Conservation (phyloP, 1,140 invertebrate species). For the Patella vulgata region DNA sequence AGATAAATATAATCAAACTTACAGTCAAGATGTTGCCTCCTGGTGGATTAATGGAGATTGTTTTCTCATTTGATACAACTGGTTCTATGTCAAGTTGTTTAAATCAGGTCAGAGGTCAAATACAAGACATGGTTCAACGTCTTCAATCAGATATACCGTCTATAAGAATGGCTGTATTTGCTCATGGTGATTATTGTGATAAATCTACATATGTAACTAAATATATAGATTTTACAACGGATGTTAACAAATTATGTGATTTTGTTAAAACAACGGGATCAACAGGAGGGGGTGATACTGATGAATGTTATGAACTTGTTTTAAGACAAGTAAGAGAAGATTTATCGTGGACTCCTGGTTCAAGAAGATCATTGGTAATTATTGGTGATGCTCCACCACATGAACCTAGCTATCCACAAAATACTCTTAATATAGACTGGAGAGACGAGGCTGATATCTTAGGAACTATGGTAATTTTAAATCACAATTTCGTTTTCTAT, state of each 20-base stretch:
- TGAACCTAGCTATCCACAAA: slow-evolving; percentile 30
- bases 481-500: neutral
- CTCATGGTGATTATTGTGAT: slow-evolving; percentile 59
- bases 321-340: slow-evolving; percentile 44
- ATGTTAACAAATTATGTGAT: slow-evolving; percentile 32
- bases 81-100: slow-evolving; percentile 57
- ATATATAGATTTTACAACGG: slow-evolving; percentile 43
- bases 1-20: no score
- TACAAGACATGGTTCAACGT: slow-evolving; percentile 57
- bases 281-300: slow-evolving; percentile 42
- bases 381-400: slow-evolving; percentile 58
- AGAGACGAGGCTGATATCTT: slow-evolving; percentile 35
- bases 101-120: slow-evolving; percentile 43
- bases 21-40: slow-evolving; percentile 22
- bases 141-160: slow-evolving; percentile 58
- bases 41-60: slow-evolving; percentile 55
- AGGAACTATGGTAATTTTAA: slow-evolving; percentile 9
- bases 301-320: slow-evolving; percentile 57
- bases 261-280: slow-evolving; percentile 39
- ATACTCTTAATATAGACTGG: slow-evolving; percentile 48
- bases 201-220: slow-evolving; percentile 42
- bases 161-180: slow-evolving; percentile 52
- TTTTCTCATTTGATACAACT: slow-evolving; percentile 64
- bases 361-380: slow-evolving; percentile 49
- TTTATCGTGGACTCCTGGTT: slow-evolving; percentile 55